Percentiles rank a stretch among this genome's conserved stretches.
These are phyloP conservation scores for Pristionchus arcanus DNA, from an alignment of 2,888 invertebrate genomes.

Conservation along the genomic window DNA sequence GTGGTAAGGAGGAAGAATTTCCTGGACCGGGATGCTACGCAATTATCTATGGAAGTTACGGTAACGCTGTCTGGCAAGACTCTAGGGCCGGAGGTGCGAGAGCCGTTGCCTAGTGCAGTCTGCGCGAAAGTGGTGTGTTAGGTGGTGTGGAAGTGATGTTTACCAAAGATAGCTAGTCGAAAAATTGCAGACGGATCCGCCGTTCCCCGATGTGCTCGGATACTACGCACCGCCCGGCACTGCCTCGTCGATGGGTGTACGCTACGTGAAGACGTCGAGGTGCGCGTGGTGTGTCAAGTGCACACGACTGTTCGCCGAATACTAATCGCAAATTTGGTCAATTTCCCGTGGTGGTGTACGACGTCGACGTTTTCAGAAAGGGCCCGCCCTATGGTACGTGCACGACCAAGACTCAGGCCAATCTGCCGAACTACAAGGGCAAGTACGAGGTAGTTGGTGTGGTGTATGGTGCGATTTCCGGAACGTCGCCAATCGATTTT, in stretches of 20 bases:
- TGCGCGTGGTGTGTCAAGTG: background rate
- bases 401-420: slow-evolving; percentile 64
- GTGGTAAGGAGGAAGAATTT: background rate
- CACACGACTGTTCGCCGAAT: background rate
- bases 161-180: background rate
- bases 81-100: background rate
- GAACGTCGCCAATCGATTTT: slow-evolving; percentile 56
- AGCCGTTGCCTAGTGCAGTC: background rate
- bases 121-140: background rate
- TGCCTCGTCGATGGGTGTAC: slow-evolving; percentile 69
- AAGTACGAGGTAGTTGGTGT: slow-evolving; percentile 61
- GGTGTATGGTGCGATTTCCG: slow-evolving; percentile 17
- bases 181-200: slow-evolving; percentile 55
- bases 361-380: slow-evolving; percentile 47
- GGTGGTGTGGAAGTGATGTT: slow-evolving; percentile 31
- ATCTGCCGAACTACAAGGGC: slow-evolving; percentile 64
- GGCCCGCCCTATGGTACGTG: slow-evolving; percentile 79
- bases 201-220: slow-evolving; percentile 69
- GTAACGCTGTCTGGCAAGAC: background rate
- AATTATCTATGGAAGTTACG: background rate
- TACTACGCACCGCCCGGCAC: slow-evolving; percentile 72
- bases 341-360: background rate
- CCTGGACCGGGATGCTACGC: background rate
- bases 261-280: slow-evolving; percentile 53
- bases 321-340: background rate